Evolutionary conservation across 2,888 invertebrate species (phyloP), one percentile per base, ranked within the genome.

Genomic region (Tethea ocularis): DNA sequence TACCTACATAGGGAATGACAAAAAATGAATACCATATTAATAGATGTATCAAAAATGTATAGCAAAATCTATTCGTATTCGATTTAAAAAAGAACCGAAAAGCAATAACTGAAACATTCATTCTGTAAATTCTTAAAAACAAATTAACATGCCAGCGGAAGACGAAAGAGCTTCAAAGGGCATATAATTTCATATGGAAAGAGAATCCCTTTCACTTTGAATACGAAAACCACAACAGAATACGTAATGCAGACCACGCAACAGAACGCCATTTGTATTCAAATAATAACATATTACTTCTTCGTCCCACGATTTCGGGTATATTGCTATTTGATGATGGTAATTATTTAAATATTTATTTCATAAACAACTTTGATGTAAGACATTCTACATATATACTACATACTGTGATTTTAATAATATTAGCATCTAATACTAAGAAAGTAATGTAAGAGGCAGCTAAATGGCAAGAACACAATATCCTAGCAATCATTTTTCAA

Each of bases 271-370:
- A 75, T 77, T 68, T 69, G 71, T 77, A 77, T 77, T 77, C 77
- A 73, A 78, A 78, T 77, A 77, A 77, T 77, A 73, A 70, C 77
- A 73, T 67, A 69, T 78, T 69, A 65, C 69, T 68, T 67, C 67
- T 65, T 60, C 64, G 65, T 66, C 75, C 69, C 67, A 59, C 66
- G 63, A 69, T 72, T 71, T 74, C 58, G 60, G 64, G 59, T 60
- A 74, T 72, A 77, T 78, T 73, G 78, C 78, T 70, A 73, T 78
- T 76, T 77, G 77, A 77, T 78, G 75, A 76, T 66, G 69, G 73
- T 71, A 71, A 77, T 70, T 73, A 69, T 69, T 76, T 69, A 73
- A 69, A 75, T 73, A 67, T 74, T 73, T 75, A 74, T 64, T 46
- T 20, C 20, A 46, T 46, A 10, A 15, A 8, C 1, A 1, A 6